phyloP scores from a whole-genome alignment of 2,113 vertebrate species.

The Tychaedon coryphoeus region DNA sequence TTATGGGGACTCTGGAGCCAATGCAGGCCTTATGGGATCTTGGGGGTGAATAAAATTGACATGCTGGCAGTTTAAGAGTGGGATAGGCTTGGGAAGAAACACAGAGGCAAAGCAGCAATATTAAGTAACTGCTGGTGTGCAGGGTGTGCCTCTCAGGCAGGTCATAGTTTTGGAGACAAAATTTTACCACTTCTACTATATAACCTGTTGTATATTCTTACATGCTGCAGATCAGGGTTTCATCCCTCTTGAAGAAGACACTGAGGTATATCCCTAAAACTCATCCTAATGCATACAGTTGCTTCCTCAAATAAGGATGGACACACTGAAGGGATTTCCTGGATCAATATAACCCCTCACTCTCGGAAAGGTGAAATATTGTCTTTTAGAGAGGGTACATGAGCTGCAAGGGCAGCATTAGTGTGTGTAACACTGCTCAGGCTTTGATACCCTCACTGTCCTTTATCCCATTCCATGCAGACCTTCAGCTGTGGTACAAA shows the following conservation, averaged over 20 bases:
- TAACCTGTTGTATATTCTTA: not conserved
- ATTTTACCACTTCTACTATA: not conserved
- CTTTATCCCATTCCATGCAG: not conserved
- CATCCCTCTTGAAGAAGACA: not conserved
- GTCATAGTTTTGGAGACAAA: not conserved
- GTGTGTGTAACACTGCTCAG: accelerated
- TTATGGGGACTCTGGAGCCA: accelerated
- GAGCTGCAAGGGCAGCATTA: not conserved
- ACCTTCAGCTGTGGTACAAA: not conserved
- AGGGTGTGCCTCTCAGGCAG: not conserved
- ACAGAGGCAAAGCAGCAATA: not conserved
- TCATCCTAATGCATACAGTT: not conserved
- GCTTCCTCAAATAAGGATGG: not conserved
- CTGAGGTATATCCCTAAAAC: not conserved
- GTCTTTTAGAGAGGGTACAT: not conserved
- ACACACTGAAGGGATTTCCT: not conserved
- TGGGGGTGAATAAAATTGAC: not conserved
- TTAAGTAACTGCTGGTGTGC: not conserved
- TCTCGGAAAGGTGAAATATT: not conserved
- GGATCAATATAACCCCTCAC: not conserved
- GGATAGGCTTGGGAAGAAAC: not conserved
- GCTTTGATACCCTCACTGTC: not conserved
- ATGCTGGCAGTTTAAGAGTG: not conserved
- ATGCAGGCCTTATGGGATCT: not conserved
- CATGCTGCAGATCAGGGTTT: not conserved